Evolutionary conservation across 1,140 invertebrate genomes (phyloP).

Genomic region (Caenorhabditis latens): DNA sequence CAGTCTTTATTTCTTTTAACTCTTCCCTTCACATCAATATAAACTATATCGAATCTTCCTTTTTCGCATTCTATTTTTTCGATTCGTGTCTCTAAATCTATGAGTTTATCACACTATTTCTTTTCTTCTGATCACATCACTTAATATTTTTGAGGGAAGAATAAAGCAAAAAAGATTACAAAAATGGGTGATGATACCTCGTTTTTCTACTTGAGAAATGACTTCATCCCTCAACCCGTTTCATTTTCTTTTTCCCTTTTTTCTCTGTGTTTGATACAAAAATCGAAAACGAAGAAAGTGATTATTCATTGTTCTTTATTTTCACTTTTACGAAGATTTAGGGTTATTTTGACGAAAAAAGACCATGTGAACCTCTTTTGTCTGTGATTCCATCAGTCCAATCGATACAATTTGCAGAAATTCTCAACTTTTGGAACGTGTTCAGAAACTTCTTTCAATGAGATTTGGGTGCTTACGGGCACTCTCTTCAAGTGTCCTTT

Average conservation of each 20-base stretch:
- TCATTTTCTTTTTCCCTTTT: not conserved
- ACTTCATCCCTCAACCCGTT: constrained; percentile 46
- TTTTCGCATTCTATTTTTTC: not conserved
- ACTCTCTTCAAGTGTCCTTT: constrained; percentile 8
- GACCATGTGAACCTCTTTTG: too few relatives aligned
- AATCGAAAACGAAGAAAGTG: constrained; percentile 14
- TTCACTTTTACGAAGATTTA: not conserved
- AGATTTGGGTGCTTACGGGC: constrained; percentile 15
- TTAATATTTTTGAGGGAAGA: not conserved
- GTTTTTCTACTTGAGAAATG: constrained; percentile 56
- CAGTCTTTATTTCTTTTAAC: too few relatives aligned
- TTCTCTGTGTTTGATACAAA: not conserved
- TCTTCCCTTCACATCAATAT: not conserved
- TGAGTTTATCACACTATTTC: not conserved
- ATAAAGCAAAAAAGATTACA: constrained; percentile 52
- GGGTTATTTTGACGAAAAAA: too few relatives aligned
- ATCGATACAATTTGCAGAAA: not conserved
- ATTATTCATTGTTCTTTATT: constrained; percentile 13
- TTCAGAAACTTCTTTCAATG: not conserved
- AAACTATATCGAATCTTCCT: not conserved
- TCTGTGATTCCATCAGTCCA: not conserved
- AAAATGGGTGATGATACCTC: constrained; percentile 50
- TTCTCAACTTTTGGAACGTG: not conserved
- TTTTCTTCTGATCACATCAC: constrained; percentile 5
- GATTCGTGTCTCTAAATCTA: not conserved